A percentile compares a stretch with the other conserved stretches of the same genome.
Evolutionary conservation across 2,888 invertebrate genomes (phyloP).

Genomic region (Halocaridina rubra): DNA sequence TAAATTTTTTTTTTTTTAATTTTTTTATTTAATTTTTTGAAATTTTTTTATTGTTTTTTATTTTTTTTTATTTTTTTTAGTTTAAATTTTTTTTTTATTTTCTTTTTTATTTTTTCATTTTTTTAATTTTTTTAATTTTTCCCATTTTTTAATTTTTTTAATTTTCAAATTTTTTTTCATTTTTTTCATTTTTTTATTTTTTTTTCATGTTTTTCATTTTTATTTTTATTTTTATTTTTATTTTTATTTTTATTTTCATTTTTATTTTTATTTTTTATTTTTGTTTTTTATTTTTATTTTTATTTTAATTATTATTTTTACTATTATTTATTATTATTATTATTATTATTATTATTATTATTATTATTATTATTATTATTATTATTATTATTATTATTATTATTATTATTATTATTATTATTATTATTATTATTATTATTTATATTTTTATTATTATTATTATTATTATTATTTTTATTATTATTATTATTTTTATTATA

Average conservation of each 20-base stretch:
- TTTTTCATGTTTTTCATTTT: neutral
- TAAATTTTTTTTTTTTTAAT: neutral
- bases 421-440: too few species aligned
- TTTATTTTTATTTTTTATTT: neutral
- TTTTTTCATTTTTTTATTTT: neutral
- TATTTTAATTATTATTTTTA: neutral
- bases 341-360: constrained; percentile 3
- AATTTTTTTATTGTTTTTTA: neutral
- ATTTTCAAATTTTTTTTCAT: neutral
- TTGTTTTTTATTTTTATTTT: neutral
- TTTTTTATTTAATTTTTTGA: neutral
- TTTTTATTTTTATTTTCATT: neutral
- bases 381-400: too few species aligned
- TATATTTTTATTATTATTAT: neutral
- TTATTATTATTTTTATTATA: neutral
- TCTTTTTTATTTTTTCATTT: neutral
- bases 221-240: neutral
- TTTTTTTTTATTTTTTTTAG: neutral
- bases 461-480: neutral
- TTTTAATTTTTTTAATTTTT: neutral
- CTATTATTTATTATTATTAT: constrained; percentile 1
- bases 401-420: too few species aligned
- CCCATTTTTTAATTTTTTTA: neutral
- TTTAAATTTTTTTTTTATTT: neutral
- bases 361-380: neutral